Percentiles rank a stretch among this genome's conserved stretches.
These are phyloP conservation scores for Falco rusticolus DNA, from an alignment of 2,797 vertebrate genomes.

Conservation along the genomic window DNA sequence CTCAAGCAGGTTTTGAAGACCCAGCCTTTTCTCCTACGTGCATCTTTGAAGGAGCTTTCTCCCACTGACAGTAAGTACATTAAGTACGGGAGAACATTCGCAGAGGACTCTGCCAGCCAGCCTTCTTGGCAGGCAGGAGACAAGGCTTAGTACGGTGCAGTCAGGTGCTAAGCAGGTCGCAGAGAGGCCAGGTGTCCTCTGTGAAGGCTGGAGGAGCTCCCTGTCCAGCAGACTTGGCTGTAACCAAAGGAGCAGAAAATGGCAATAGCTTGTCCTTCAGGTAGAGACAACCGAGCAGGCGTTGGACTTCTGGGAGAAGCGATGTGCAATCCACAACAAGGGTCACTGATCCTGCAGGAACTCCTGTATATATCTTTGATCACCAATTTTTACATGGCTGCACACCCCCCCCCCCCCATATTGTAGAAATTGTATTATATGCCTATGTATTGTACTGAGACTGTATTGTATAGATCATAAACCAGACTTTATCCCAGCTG, in stretches of 20 bases:
- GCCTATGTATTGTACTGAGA: not conserved
- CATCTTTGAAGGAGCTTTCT: not conserved
- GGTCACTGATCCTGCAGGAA: not conserved
- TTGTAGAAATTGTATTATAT: not conserved
- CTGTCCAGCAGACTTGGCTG: not conserved
- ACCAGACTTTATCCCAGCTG: not conserved
- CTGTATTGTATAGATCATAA: not conserved
- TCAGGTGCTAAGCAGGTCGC: not conserved
- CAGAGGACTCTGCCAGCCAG: not conserved
- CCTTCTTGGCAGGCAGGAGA: not conserved
- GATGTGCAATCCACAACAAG: not conserved
- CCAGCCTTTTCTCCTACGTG: not conserved
- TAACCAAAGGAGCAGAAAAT: not conserved
- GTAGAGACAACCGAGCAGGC: not conserved
- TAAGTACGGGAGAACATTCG: not conserved
- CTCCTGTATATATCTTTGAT: not conserved
- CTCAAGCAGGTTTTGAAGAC: not conserved
- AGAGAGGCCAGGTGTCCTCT: not conserved
- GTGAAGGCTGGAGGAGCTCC: not conserved
- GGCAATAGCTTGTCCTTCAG: not conserved
- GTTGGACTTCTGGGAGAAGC: not conserved
- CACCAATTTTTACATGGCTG: not conserved
- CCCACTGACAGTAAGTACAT: not conserved
- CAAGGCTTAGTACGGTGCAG: not conserved
- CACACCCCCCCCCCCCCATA: no score